Evolutionary conservation across 2,113 vertebrate genomes (phyloP).

Genomic region (Pomatorhinus ruficollis): DNA sequence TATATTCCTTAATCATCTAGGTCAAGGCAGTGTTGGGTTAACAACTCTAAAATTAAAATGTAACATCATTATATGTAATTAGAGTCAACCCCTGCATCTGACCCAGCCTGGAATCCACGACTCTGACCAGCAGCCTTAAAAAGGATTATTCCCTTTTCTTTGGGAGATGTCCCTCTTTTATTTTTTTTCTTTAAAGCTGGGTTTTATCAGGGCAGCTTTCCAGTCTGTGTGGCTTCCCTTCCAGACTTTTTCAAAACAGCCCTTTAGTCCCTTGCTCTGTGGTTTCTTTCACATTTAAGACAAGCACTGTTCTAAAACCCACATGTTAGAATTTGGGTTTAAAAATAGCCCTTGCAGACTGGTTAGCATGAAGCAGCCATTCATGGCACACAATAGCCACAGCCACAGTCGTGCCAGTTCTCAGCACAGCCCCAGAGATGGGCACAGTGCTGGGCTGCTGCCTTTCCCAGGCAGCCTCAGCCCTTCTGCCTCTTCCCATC

Average conservation of each 20-base stretch:
- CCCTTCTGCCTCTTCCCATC: background rate
- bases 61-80: background rate
- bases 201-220: constrained; percentile 32
- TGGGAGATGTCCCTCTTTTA: background rate
- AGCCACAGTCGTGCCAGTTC: accelerated
- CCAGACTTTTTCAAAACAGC: constrained; percentile 43
- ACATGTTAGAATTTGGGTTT: constrained; percentile 36
- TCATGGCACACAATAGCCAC: constrained; percentile 29
- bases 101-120: background rate
- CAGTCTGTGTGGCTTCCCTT: constrained; percentile 32
- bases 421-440: background rate
- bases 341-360: constrained; percentile 50
- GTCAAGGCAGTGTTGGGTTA: background rate
- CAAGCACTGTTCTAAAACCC: constrained; percentile 45
- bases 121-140: background rate
- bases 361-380: constrained; percentile 45
- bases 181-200: background rate
- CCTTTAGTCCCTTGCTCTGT: constrained; percentile 51
- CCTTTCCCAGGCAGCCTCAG: background rate
- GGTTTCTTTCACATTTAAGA: constrained; percentile 57
- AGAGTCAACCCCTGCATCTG: background rate
- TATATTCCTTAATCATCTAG: background rate
- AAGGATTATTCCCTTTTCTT: constrained; percentile 15
- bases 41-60: background rate
- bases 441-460: background rate